These are phyloP conservation scores for Condylura cristata DNA, from an alignment of 2,113 vertebrate species.

Conservation along the genomic window DNA sequence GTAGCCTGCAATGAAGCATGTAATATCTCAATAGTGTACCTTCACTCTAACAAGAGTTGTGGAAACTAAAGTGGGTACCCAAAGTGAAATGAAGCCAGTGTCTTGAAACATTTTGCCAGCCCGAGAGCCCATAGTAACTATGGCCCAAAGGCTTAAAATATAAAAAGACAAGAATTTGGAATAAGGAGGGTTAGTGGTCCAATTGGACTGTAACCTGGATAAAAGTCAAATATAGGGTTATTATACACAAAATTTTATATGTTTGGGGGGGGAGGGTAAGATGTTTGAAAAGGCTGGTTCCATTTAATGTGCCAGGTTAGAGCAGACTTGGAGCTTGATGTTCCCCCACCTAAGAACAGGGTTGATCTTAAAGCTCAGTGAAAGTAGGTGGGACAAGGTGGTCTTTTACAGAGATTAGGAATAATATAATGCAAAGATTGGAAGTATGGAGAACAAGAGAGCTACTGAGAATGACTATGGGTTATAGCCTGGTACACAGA, in stretches of 20 bases:
- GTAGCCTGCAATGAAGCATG: neutral
- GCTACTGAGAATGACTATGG: neutral
- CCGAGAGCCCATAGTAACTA: neutral
- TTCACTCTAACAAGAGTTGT: neutral
- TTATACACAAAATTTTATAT: neutral
- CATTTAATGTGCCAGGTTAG: neutral
- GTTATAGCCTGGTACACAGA: neutral
- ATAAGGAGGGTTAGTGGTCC: neutral
- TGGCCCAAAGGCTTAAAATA: slow-evolving; percentile 11
- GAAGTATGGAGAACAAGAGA: neutral
- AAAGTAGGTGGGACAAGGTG: neutral
- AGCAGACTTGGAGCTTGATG: neutral
- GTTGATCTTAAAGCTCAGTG: neutral
- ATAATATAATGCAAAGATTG: neutral
- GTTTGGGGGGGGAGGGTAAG: neutral
- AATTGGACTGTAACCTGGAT: neutral
- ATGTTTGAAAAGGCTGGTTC: neutral
- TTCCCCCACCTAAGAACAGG: neutral
- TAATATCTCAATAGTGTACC: neutral
- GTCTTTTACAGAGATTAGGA: neutral
- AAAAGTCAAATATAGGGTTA: slow-evolving; percentile 20
- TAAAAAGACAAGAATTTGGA: slow-evolving; percentile 3
- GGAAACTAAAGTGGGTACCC: neutral
- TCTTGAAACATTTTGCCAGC: slow-evolving; percentile 31
- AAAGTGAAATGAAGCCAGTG: neutral